Percentiles rank a stretch among this genome's conserved stretches.
phyloP scores from a whole-genome alignment of 1,140 invertebrate species.

The Probaryconus sp. region DNA sequence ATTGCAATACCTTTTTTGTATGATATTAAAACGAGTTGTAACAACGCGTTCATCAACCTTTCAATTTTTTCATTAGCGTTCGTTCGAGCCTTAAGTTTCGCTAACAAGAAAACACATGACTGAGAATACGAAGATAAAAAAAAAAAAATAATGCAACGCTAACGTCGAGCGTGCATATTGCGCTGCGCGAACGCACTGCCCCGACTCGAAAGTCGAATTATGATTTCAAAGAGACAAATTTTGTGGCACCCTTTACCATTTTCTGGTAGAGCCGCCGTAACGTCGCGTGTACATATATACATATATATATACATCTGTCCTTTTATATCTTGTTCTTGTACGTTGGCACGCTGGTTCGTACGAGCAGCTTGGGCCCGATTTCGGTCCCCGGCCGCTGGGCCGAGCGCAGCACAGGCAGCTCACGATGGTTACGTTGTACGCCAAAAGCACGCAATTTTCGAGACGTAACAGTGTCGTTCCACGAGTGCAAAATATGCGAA shows the following conservation, averaged over 20 bases:
- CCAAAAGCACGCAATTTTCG: slow-evolving; percentile 20
- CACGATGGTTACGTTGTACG: background rate
- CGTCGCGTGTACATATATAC: background rate
- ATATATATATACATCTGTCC: slow-evolving; percentile 14
- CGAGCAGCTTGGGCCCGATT: too few species aligned
- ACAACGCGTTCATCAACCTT: slow-evolving; percentile 6
- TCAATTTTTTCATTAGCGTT: slow-evolving; percentile 15
- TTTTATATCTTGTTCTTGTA: too few species aligned
- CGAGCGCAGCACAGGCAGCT: too few species aligned
- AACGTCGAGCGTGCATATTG: slow-evolving; percentile 27
- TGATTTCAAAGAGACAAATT: background rate
- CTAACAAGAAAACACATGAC: slow-evolving; percentile 48
- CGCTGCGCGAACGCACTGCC: slow-evolving; percentile 51
- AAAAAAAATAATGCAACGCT: slow-evolving; percentile 30
- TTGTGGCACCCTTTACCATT: background rate
- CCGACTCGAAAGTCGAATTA: slow-evolving; percentile 42
- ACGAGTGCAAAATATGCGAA: slow-evolving; percentile 45
- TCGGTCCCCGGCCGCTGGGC: background rate
- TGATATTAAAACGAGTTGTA: slow-evolving; percentile 20
- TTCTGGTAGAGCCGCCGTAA: background rate
- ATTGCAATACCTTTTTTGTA: slow-evolving; percentile 38
- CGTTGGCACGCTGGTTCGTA: too few species aligned
- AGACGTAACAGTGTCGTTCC: slow-evolving; percentile 52
- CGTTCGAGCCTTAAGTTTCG: slow-evolving; percentile 11
- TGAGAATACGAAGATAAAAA: slow-evolving; percentile 31